These are phyloP conservation scores for Sarcophaga rosellei DNA, from an alignment of 2,888 invertebrate genomes.

Conservation along the genomic window DNA sequence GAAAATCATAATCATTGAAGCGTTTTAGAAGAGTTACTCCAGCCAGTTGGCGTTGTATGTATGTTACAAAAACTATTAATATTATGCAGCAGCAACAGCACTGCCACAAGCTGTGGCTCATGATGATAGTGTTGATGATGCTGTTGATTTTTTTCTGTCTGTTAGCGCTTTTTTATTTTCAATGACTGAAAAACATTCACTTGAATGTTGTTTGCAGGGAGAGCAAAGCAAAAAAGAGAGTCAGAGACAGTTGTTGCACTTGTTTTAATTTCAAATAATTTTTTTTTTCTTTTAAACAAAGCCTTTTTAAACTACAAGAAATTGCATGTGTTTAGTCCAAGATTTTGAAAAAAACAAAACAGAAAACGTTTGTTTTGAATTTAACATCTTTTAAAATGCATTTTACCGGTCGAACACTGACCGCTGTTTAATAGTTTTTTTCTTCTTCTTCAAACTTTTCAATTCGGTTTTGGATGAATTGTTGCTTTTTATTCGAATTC, in stretches of 20 bases:
- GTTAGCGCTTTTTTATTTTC: conserved; percentile 14
- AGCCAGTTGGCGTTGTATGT: conserved; percentile 53
- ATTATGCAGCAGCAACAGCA: conserved; percentile 45
- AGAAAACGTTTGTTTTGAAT: conserved; percentile 4
- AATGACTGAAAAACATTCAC: neutral
- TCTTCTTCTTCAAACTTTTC: neutral
- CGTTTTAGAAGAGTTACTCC: conserved; percentile 59
- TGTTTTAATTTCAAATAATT: conserved; percentile 27
- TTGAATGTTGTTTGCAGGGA: neutral
- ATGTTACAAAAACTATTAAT: neutral
- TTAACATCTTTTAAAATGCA: conserved; percentile 41
- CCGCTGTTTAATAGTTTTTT: conserved; percentile 49
- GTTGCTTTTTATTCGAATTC: conserved; percentile 34
- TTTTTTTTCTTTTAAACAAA: neutral
- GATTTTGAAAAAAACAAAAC: neutral
- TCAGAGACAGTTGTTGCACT: conserved; percentile 53
- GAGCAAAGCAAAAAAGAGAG: neutral
- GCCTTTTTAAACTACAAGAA: neutral
- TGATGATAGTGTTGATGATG: conserved; percentile 14
- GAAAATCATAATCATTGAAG: conserved; percentile 64
- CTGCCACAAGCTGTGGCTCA: conserved; percentile 32
- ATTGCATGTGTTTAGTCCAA: conserved; percentile 29
- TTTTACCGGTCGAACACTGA: conserved; percentile 66
- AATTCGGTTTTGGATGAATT: conserved; percentile 57
- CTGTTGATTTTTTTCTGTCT: conserved; percentile 25